phyloP scores from a whole-genome alignment of 1,140 invertebrate species.

The Drosophila baimaii region DNA sequence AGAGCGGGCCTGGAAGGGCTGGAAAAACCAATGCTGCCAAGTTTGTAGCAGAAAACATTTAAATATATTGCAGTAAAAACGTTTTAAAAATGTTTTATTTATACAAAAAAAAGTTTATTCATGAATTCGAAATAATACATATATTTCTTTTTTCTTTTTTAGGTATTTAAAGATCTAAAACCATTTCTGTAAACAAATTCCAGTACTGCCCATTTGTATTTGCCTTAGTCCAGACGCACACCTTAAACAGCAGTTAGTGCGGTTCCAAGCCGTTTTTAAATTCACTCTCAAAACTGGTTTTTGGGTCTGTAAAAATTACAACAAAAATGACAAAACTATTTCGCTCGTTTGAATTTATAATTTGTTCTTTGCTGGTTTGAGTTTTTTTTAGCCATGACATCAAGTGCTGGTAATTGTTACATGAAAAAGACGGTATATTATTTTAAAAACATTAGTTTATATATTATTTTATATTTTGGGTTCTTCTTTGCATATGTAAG shows the following conservation, averaged over 20 bases:
- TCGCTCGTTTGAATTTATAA: conserved; percentile 17
- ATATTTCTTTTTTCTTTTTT: not conserved
- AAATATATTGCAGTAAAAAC: not conserved
- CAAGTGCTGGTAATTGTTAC: conserved; percentile 27
- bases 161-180: too few species aligned
- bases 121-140: too few species aligned
- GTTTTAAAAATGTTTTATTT: not conserved
- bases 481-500: too few species aligned
- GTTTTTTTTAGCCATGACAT: conserved; percentile 20
- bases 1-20: conserved; percentile 28
- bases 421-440: not conserved
- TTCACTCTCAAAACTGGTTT: conserved; percentile 44
- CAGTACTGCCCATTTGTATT: not conserved
- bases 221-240: not conserved
- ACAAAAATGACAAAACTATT: conserved; percentile 11
- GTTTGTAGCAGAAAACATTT: not conserved
- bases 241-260: not conserved
- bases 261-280: not conserved
- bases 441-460: not conserved
- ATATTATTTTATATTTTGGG: not conserved
- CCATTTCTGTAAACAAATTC: not conserved
- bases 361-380: not conserved
- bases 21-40: conserved; percentile 51
- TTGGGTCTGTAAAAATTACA: not conserved
- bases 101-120: not conserved